Percentiles rank a stretch among this genome's conserved stretches.
These are phyloP conservation scores for Rhombomys opimus DNA, from an alignment of 2,113 vertebrate species.

Conservation along the genomic window DNA sequence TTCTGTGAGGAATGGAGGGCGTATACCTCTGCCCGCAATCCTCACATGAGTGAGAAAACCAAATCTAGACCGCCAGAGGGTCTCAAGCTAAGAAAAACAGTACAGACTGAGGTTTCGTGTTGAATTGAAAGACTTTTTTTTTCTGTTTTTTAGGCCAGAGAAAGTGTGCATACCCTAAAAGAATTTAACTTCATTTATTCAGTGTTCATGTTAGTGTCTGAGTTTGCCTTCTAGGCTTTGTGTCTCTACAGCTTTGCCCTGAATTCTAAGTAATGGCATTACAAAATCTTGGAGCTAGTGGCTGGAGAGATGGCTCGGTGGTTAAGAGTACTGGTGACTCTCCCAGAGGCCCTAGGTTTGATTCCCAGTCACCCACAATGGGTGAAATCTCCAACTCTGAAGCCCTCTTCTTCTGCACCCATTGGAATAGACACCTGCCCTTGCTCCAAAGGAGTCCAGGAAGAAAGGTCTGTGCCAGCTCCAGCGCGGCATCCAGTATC, in stretches of 20 bases:
- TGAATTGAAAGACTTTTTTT: background rate
- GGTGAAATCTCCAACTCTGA: background rate
- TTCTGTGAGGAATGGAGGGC: background rate
- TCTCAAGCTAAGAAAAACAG: slow-evolving; percentile 5
- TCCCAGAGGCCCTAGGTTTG: background rate
- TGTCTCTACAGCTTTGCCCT: background rate
- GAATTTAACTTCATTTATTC: background rate
- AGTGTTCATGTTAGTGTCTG: background rate
- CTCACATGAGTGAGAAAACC: background rate
- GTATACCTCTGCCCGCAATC: background rate
- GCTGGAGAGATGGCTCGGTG: background rate
- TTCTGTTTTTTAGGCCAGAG: background rate
- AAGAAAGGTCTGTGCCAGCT: background rate
- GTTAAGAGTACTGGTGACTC: background rate
- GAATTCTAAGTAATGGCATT: background rate
- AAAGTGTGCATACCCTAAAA: background rate
- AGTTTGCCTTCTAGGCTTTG: background rate
- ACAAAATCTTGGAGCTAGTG: too few relatives aligned
- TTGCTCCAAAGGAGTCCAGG: background rate
- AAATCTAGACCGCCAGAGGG: background rate
- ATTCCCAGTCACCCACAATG: background rate
- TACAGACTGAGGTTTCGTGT: background rate
- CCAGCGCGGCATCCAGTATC: accelerated
- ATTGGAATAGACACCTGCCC: accelerated
- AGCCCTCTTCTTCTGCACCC: background rate